These are phyloP conservation scores for Stenoptilia bipunctidactyla DNA, from an alignment of 2,888 invertebrate genomes.

Conservation along the genomic window DNA sequence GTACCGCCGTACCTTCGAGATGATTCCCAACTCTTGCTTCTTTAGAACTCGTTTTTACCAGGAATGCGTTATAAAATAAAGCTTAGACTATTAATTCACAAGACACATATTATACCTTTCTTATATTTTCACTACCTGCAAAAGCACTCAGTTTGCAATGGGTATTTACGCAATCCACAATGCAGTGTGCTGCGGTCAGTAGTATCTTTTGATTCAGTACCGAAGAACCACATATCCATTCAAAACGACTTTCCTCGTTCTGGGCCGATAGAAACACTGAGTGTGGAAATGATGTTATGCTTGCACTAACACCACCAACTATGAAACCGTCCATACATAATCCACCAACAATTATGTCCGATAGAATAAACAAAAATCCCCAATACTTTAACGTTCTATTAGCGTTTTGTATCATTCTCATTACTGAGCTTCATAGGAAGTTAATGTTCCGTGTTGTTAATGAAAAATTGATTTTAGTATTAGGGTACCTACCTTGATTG, in stretches of 20 bases:
- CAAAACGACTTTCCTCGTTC: background rate
- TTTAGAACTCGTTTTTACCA: too few relatives aligned
- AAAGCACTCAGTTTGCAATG: background rate
- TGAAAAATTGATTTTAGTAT: too few relatives aligned
- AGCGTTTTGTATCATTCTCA: constrained; percentile 1
- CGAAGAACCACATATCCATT: constrained; percentile 22
- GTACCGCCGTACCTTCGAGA: too few relatives aligned
- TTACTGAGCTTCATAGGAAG: background rate
- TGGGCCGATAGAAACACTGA: constrained; percentile 11
- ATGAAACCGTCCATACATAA: constrained; percentile 17
- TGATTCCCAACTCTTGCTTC: too few relatives aligned
- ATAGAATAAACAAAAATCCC: too few relatives aligned
- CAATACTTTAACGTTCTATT: background rate
- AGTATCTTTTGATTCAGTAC: constrained; percentile 22
- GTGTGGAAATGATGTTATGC: constrained; percentile 16
- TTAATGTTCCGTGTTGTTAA: too few relatives aligned
- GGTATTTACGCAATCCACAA: constrained; percentile 9
- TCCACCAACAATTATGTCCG: too few relatives aligned
- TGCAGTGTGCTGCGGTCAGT: constrained; percentile 25
- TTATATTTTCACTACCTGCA: constrained; percentile 2
- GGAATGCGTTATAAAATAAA: too few relatives aligned
- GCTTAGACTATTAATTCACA: too few relatives aligned
- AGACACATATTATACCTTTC: background rate
- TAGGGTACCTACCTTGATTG: too few relatives aligned
- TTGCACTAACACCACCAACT: constrained; percentile 15